phyloP scores from a whole-genome alignment of 2,113 vertebrate species.

The Labeo catla region DNA sequence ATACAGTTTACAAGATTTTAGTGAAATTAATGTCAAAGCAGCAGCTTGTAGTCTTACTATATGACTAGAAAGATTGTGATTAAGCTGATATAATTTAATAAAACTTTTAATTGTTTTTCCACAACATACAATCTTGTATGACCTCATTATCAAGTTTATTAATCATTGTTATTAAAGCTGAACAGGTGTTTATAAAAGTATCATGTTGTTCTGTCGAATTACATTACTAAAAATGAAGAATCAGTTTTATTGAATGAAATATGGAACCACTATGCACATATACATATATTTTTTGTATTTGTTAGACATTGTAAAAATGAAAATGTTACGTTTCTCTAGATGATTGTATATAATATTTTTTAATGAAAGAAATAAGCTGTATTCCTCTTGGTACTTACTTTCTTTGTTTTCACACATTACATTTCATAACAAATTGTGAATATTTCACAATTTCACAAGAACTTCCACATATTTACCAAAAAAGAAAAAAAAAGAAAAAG shows the following conservation, averaged over 20 bases:
- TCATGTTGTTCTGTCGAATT: neutral
- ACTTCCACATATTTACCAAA: neutral
- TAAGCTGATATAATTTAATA: neutral
- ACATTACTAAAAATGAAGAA: neutral
- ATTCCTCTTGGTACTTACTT: neutral
- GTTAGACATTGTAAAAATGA: neutral
- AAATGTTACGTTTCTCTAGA: neutral
- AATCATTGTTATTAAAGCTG: neutral
- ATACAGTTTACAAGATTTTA: neutral
- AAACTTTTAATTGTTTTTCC: neutral
- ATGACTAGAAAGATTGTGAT: neutral
- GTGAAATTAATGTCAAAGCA: neutral
- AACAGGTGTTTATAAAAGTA: neutral
- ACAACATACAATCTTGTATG: neutral
- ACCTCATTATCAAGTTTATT: neutral
- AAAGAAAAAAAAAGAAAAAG: neutral
- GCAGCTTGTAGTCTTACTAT: neutral
- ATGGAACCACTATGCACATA: neutral
- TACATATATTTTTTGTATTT: neutral
- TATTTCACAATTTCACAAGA: too few species aligned
- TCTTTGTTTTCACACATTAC: neutral
- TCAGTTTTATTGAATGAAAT: neutral
- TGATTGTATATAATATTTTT: neutral
- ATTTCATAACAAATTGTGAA: neutral
- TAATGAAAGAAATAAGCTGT: neutral